Conservation (phyloP, 2,113 vertebrate species). For the Octodon degus region DNA sequence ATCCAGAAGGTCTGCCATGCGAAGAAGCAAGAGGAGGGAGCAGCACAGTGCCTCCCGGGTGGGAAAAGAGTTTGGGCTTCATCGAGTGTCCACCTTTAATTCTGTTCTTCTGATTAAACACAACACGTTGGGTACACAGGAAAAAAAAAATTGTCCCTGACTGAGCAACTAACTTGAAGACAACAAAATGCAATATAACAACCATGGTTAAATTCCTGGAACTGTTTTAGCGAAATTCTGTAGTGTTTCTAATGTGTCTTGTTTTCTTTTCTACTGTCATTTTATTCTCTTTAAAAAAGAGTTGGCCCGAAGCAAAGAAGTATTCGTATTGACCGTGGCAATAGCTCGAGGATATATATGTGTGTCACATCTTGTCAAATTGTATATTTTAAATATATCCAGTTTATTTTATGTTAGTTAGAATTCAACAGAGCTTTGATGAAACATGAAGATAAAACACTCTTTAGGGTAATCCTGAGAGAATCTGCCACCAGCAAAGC, state of each 20-base stretch:
- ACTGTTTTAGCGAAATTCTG: too few species aligned
- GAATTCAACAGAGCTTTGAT: neutral
- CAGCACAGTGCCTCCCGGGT: fast-evolving
- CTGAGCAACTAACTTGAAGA: too few species aligned
- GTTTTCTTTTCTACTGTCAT: too few species aligned
- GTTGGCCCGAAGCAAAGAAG: neutral
- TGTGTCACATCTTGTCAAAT: neutral
- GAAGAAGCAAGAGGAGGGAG: constrained; percentile 49
- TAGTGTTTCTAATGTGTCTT: too few species aligned
- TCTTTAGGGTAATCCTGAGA: neutral
- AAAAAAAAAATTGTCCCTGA: neutral
- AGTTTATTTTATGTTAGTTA: neutral
- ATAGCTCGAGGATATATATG: neutral
- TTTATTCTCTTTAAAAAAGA: too few species aligned
- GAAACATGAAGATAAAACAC: constrained; percentile 10
- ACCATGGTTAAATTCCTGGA: too few species aligned
- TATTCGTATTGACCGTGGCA: neutral
- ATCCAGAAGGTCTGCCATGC: constrained; percentile 87
- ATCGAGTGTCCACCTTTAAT: neutral
- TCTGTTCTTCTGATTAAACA: constrained; percentile 58
- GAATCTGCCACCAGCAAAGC: neutral
- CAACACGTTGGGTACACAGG: neutral
- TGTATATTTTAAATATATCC: neutral
- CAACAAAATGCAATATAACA: too few species aligned
- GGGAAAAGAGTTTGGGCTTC: neutral